These are phyloP conservation scores for Tachysurus fulvidraco DNA, from an alignment of 2,113 vertebrate genomes.

Conservation along the genomic window DNA sequence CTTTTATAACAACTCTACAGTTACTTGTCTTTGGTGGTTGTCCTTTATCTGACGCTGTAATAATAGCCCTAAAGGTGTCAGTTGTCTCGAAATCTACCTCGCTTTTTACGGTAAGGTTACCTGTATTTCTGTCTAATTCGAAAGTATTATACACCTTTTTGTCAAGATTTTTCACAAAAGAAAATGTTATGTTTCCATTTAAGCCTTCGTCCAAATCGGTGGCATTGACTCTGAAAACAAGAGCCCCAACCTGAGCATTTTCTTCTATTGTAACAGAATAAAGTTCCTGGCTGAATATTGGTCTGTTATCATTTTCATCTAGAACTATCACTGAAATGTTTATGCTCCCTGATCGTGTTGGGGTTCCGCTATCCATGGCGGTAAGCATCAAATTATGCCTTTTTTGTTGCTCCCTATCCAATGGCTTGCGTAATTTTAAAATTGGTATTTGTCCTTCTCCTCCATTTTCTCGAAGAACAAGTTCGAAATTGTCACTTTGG, in stretches of 20 bases:
- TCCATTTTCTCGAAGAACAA: constrained; percentile 61
- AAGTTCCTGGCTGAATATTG: constrained; percentile 59
- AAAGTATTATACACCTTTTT: constrained; percentile 53
- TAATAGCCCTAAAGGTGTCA: constrained; percentile 58
- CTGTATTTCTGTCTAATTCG: constrained; percentile 59
- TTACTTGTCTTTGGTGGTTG: constrained; percentile 60
- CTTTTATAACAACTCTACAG: constrained; percentile 63
- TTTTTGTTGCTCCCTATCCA: constrained; percentile 63
- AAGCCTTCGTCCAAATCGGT: constrained; percentile 63
- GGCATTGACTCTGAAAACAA: constrained; percentile 59
- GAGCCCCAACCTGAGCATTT: constrained; percentile 52
- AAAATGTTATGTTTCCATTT: constrained; percentile 65
- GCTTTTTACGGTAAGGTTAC: constrained; percentile 62
- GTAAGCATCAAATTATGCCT: constrained; percentile 61
- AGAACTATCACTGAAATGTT: constrained; percentile 65
- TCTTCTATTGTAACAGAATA: constrained; percentile 63
- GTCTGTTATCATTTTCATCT: constrained; percentile 70
- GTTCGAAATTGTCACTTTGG: constrained; percentile 63
- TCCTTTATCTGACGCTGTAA: constrained; percentile 68
- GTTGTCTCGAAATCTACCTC: constrained; percentile 63
- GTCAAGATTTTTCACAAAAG: constrained; percentile 56
- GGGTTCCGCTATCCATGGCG: constrained; percentile 66
- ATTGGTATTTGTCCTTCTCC: constrained; percentile 63
- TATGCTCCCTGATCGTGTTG: constrained; percentile 57
- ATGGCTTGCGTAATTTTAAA: constrained; percentile 62